Base-by-base conservation (phyloP, 2,113 vertebrate genomes). In the Struthidea cinerea region DNA sequence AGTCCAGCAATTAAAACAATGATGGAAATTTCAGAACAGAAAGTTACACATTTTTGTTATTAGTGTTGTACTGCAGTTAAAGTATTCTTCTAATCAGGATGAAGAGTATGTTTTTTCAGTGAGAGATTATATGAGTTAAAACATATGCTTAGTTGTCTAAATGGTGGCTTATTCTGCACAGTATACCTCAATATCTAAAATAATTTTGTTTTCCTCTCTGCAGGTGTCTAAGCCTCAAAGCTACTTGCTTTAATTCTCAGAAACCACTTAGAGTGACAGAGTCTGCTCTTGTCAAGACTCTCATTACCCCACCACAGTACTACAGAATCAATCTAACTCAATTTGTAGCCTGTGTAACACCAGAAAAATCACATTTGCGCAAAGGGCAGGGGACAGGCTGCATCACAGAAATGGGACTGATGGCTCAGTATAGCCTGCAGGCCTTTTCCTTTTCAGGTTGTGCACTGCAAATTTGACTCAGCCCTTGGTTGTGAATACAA, bases 281-380 rank as follows among this genome's bases (percentile, higher is more conserved):
- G 89, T 84, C 96, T 96, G 97, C 81, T 96, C 41, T 20, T 37
- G 88, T 75, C 61, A 52, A 10, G 83, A 84, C 49, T 93, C 81
- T 95, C 95, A 96, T 96, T 87, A 95, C 87, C 79, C 44, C 0
- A 0, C 65, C 76, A 97, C 92, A 33, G 89, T 60, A 60, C 21
- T 30, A 67, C 84, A 79, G 42, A 92, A 64, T 37, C 49, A 87
- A 52, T 46, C 67, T 98, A 98, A 98, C 91, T 97, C 94, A 97
- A 98, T 98, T 98, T 97, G 87, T 78, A 90, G 84, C 80, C 87
- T 18, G 35, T 57, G 39, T 78, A 94, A 76, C 60, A 65, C 30
- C 18, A 30, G 50, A 67, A 75, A 97, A 98, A 98, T 98, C 94
- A 89, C 94, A 96, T 98, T 97, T 97, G 94, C 49, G 47, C 47